Evolutionary conservation across 2,797 vertebrate species (phyloP).

Genomic region (Pseudopleuronectes americanus): DNA sequence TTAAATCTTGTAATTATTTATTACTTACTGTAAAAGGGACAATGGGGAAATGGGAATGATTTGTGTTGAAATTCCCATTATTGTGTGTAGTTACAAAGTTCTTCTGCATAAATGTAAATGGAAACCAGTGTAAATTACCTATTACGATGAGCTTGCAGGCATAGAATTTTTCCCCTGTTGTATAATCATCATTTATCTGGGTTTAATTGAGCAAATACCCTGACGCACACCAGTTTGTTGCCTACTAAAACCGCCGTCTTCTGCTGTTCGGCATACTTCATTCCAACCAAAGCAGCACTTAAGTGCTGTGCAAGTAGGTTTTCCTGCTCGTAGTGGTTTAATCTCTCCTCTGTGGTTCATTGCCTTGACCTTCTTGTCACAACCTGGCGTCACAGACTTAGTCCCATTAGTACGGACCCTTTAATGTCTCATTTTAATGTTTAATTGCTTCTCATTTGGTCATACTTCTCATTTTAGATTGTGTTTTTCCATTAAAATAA

Average conservation of each 20-base stretch:
- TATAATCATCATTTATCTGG: constrained; percentile 25
- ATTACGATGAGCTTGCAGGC: constrained; percentile 25
- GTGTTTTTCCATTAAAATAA: constrained; percentile 24
- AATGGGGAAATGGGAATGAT: constrained; percentile 39
- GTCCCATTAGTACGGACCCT: constrained; percentile 23
- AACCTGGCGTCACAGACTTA: constrained; percentile 14
- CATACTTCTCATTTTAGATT: constrained; percentile 4
- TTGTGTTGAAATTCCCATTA: constrained; percentile 24
- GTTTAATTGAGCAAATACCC: constrained; percentile 39
- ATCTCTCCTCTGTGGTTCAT: constrained; percentile 28
- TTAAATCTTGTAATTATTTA: constrained; percentile 46
- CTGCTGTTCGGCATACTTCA: neutral
- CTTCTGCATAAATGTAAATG: constrained; percentile 44
- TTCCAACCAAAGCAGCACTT: constrained; percentile 5
- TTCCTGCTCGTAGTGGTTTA: constrained; percentile 15
- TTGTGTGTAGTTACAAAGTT: constrained; percentile 27
- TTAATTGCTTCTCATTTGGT: constrained; percentile 25
- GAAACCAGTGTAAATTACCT: constrained; percentile 35
- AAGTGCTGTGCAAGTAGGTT: constrained; percentile 19
- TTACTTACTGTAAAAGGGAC: constrained; percentile 41
- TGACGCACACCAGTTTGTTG: constrained; percentile 20
- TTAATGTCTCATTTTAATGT: constrained; percentile 23
- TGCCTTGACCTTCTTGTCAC: constrained; percentile 25
- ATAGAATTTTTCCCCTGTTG: constrained; percentile 4
- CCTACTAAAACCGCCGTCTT: constrained; percentile 12